Evolutionary conservation across 2,113 vertebrate genomes (phyloP), one percentile per base, ranked within the genome.

Genomic region (Oceanites oceanicus): DNA sequence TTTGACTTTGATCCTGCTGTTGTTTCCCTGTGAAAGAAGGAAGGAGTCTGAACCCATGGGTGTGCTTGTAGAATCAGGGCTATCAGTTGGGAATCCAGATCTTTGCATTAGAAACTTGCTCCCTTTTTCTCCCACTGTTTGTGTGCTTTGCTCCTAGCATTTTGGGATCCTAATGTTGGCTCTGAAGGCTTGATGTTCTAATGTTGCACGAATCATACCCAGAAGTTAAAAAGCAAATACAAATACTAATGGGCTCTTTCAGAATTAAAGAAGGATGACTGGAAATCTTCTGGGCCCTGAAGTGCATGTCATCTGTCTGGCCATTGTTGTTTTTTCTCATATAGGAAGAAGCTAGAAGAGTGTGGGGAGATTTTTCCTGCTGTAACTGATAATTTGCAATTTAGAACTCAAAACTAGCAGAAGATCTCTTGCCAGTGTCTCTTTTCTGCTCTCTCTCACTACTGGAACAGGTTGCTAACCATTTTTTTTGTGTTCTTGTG

Each of bases 1-100:
- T 88, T 86, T 86, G 76, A 81, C 76, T 96, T 95, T 86, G 86
- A 94, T 95, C 56, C 26, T 55, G 20, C 78, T 78, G 26, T 38
- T 91, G 3, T 86, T 94, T 81, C 61, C 65, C 50, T 78, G 47
- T 89, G 86, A 86, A 95, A 84, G 91, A 80, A 59, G 71, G 78
- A 65, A 90, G 58, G 20, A 62, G 32, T 55, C 50, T 71, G 76
- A 96, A 74, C 50, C 29, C 68, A 44, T 63, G 68, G 68, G 17
- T 77, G n/a, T 94, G 15, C 79, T 84, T 84, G 38, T 45, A 84
- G 59, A 63, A 63, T 84, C 14, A 59, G 44, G 50, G 14, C 38
- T 86, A 49, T 59, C 62, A 27, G 40, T 9, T 76, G 36, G 67
- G 58, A 56, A 80, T 88, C 55, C 55, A 71, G 17, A 40, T 55